Conservation (phyloP, 2,797 vertebrate species). For the Peromyscus eremicus region DNA sequence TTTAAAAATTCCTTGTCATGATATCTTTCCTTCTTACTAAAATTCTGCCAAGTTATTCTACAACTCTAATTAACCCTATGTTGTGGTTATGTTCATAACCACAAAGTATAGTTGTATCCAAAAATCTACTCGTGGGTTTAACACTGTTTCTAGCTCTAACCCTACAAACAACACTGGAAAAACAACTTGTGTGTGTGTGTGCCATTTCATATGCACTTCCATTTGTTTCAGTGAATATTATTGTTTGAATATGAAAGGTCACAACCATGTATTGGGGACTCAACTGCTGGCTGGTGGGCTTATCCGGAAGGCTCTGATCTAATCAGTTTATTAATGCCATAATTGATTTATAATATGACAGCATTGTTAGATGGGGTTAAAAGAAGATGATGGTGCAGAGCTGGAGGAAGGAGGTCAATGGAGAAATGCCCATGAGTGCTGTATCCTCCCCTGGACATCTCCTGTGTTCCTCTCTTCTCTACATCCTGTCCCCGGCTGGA, state of each 20-base stretch:
- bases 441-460: background rate
- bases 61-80: background rate
- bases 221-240: background rate
- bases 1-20: background rate
- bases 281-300: background rate
- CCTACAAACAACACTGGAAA: background rate
- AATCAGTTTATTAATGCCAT: background rate
- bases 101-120: background rate
- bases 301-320: background rate
- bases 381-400: background rate
- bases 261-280: no score
- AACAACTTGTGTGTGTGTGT: no score
- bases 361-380: background rate
- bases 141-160: background rate
- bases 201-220: background rate
- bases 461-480: background rate
- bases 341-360: background rate
- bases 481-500: background rate
- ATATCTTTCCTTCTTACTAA: background rate
- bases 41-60: background rate
- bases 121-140: background rate
- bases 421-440: background rate
- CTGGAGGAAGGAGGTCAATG: no score
- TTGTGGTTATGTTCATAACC: background rate
- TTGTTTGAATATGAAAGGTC: background rate